Percentiles rank a stretch among this genome's conserved stretches.
Evolutionary conservation across 53 echinoderm and acorn worm genomes (phyloP).

Genomic region (Antedon mediterranea): DNA sequence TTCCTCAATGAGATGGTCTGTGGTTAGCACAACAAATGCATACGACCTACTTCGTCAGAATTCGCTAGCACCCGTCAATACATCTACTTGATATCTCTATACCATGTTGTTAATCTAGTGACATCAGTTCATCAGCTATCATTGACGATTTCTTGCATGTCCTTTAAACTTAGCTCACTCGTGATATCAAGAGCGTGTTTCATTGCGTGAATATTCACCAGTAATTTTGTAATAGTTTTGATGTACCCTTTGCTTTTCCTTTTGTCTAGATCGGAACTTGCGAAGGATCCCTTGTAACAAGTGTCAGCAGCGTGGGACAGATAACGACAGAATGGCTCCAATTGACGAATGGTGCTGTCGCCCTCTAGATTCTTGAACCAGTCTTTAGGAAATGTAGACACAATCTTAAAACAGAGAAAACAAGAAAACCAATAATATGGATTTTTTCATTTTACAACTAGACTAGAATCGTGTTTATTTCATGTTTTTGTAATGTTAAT

Average conservation of each 20-base stretch:
- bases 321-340: conserved; percentile 85
- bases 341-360: conserved; percentile 64
- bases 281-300: conserved; percentile 17
- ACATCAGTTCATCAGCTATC: background rate
- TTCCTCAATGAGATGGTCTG: conserved; percentile 52
- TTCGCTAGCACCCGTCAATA: too few relatives aligned
- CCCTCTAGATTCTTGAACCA: conserved; percentile 81
- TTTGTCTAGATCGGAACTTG: conserved; percentile 28
- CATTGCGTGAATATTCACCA: conserved; percentile 89
- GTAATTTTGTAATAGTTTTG: conserved; percentile 60
- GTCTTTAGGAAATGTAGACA: conserved; percentile 51
- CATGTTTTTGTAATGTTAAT: too few relatives aligned
- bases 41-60: too few relatives aligned
- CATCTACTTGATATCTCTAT: too few relatives aligned
- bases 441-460: too few relatives aligned
- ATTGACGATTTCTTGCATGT: conserved; percentile 58
- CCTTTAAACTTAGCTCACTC: conserved; percentile 68
- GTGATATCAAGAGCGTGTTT: conserved; percentile 78
- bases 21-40: too few relatives aligned
- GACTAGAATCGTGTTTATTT: too few relatives aligned
- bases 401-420: conserved; percentile 31
- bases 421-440: background rate
- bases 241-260: conserved; percentile 31
- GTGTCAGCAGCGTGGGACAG: conserved; percentile 43
- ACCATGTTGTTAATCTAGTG: too few relatives aligned